These are phyloP conservation scores for Busseola fusca DNA, from an alignment of 2,888 invertebrate species.

Conservation along the genomic window DNA sequence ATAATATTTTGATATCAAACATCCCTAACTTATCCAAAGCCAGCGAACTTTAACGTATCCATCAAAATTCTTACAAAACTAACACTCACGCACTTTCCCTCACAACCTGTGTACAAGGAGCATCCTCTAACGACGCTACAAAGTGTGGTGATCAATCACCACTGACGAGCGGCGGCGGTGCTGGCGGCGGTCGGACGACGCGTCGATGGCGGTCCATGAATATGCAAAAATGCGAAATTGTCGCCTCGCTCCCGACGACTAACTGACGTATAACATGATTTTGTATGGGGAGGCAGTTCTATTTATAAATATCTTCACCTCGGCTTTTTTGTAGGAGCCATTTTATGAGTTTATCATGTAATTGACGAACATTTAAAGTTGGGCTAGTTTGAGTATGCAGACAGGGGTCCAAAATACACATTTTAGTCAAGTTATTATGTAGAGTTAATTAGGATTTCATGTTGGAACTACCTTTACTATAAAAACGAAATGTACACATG, in stretches of 20 bases:
- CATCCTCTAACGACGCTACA: slow-evolving; percentile 39
- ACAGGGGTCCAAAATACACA: not conserved
- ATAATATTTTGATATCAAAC: not conserved
- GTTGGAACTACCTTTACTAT: no score
- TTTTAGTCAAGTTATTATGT: not conserved
- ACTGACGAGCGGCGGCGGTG: slow-evolving; percentile 35
- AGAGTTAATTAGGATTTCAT: no score
- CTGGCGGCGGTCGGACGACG: slow-evolving; percentile 30
- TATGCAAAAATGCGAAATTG: slow-evolving; percentile 62
- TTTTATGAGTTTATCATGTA: not conserved
- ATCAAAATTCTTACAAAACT: slow-evolving; percentile 39
- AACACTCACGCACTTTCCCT: slow-evolving; percentile 37
- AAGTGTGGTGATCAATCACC: slow-evolving; percentile 58
- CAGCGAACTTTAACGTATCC: slow-evolving; percentile 26
- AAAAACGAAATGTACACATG: no score
- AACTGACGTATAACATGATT: slow-evolving; percentile 47
- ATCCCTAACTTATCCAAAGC: not conserved
- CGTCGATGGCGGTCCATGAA: slow-evolving; percentile 59
- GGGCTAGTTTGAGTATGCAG: not conserved
- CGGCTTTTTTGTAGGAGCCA: not conserved
- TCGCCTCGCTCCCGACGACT: slow-evolving; percentile 33
- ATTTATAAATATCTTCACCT: slow-evolving; percentile 28
- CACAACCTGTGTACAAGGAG: slow-evolving; percentile 23
- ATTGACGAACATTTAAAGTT: not conserved
- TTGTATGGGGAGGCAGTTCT: slow-evolving; percentile 21